phyloP scores from a whole-genome alignment of 2,113 vertebrate species.

The Melanerpes formicivorus region DNA sequence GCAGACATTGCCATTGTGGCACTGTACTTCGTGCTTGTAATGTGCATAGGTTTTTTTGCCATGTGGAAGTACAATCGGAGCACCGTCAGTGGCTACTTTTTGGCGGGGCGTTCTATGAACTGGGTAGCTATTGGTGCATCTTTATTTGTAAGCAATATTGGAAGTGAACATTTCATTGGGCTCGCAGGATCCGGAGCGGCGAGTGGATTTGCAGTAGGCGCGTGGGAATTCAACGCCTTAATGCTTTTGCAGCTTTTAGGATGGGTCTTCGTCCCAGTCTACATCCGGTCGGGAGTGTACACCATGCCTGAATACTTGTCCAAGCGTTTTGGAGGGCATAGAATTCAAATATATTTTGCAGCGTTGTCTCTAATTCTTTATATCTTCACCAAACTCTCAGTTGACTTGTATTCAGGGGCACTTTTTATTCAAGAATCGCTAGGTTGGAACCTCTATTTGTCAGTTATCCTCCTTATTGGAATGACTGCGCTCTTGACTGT shows the following conservation, averaged over 20 bases:
- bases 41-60: conserved; percentile 93
- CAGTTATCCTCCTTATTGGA: conserved; percentile 91
- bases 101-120: conserved; percentile 97
- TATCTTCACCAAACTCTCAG: conserved; percentile 98
- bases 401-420: conserved; percentile 97
- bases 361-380: conserved; percentile 91
- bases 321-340: conserved; percentile 93
- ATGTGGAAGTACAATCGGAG: conserved; percentile 97
- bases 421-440: conserved; percentile 98
- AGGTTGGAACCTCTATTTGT: conserved; percentile 97
- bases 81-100: conserved; percentile 97
- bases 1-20: conserved; percentile 95
- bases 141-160: conserved; percentile 99
- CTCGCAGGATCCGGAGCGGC: conserved; percentile 97
- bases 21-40: conserved; percentile 94
- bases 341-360: conserved; percentile 96
- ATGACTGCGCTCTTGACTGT: conserved; percentile 95
- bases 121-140: conserved; percentile 95
- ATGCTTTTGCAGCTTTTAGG: conserved; percentile 96
- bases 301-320: conserved; percentile 98
- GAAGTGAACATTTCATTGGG: conserved; percentile 99
- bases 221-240: conserved; percentile 98
- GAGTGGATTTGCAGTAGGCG: conserved; percentile 96
- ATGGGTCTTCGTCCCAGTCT: conserved; percentile 98
- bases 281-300: conserved; percentile 94